Evolutionary conservation across 1,140 invertebrate genomes (phyloP).

Genomic region (Cheumatopsyche charites): DNA sequence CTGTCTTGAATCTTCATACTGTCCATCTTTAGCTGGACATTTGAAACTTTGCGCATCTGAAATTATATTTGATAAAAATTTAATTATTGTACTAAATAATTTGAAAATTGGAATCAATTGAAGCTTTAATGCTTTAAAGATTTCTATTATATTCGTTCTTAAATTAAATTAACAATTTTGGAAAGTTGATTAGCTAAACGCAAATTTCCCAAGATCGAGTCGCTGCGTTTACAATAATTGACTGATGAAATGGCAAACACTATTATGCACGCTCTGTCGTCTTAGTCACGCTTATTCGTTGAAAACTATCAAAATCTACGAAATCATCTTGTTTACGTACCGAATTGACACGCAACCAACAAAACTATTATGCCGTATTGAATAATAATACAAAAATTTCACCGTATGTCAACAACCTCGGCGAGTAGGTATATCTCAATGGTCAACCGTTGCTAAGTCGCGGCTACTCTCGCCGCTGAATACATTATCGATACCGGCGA

Average conservation of each 20-base stretch:
- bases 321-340: background rate
- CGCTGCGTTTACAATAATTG: too few species aligned
- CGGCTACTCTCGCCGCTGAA: constrained; percentile 28
- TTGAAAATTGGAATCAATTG: background rate
- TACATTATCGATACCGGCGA: constrained; percentile 2
- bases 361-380: background rate
- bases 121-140: background rate
- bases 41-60: constrained; percentile 71
- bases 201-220: too few species aligned
- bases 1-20: constrained; percentile 77
- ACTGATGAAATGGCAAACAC: too few species aligned
- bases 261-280: too few species aligned
- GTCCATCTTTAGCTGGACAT: constrained; percentile 78
- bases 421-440: constrained; percentile 15
- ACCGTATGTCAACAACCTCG: constrained; percentile 32
- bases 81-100: background rate
- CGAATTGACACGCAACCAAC: too few species aligned
- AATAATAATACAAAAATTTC: constrained; percentile 28
- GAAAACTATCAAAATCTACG: background rate
- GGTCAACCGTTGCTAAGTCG: background rate
- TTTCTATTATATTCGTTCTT: too few species aligned
- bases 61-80: constrained; percentile 38
- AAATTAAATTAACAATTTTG: too few species aligned
- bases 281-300: too few species aligned
- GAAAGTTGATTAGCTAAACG: too few species aligned